Conservation (phyloP, 2,888 invertebrate genomes). For the Molorchus minor region DNA sequence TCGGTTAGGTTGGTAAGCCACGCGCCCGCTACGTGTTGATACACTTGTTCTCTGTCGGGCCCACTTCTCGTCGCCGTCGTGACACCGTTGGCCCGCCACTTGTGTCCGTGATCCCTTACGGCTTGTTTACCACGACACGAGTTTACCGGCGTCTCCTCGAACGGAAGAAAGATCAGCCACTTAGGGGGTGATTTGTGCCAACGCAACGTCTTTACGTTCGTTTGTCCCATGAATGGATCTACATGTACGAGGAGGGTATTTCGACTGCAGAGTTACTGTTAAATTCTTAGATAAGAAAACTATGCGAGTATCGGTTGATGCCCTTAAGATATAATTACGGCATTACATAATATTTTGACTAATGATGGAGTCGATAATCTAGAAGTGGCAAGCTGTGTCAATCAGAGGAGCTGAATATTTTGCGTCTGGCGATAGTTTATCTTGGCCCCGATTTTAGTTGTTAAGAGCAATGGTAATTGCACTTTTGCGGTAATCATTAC, state of each 20-base stretch:
- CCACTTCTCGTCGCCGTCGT: conserved; percentile 35
- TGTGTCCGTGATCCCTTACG: conserved; percentile 54
- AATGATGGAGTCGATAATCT: too few species aligned
- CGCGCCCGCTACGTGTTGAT: conserved; percentile 59
- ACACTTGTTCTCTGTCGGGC: conserved; percentile 50
- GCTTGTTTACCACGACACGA: conserved; percentile 52
- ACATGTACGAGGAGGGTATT: background rate
- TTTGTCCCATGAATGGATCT: background rate
- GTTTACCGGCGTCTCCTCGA: conserved; percentile 28
- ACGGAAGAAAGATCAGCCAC: conserved; percentile 37
- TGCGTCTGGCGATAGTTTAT: too few species aligned
- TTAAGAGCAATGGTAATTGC: too few species aligned
- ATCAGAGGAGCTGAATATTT: too few species aligned
- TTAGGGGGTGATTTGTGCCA: conserved; percentile 40
- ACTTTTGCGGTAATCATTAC: too few species aligned
- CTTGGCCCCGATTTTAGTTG: too few species aligned
- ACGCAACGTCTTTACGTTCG: conserved; percentile 15
- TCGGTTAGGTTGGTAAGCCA: conserved; percentile 58
- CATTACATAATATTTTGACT: too few species aligned
- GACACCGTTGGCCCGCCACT: conserved; percentile 42
- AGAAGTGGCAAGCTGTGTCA: too few species aligned
- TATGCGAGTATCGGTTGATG: too few species aligned
- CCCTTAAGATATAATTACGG: too few species aligned
- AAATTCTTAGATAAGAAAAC: too few species aligned
- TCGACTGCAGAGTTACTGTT: too few species aligned